Evolutionary conservation across 2,888 invertebrate genomes (phyloP).

Genomic region (Idaea biselata): DNA sequence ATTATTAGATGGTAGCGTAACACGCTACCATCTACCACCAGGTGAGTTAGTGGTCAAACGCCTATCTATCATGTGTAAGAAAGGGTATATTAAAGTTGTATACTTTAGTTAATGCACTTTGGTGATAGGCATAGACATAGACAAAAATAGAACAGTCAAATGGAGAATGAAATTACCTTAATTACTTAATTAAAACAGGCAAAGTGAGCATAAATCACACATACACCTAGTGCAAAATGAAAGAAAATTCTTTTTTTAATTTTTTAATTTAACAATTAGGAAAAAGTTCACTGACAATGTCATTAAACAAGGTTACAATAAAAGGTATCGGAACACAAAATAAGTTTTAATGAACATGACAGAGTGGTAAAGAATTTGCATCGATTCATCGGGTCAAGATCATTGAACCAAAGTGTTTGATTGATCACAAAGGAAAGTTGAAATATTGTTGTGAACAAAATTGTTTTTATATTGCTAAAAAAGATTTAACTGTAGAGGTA

Average conservation of each 20-base stretch:
- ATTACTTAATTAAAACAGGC: no score
- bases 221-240: background rate
- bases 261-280: conserved; percentile 27
- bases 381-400: conserved; percentile 43
- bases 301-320: conserved; percentile 29
- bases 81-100: no score
- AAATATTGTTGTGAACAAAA: conserved; percentile 4
- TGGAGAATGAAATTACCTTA: no score
- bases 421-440: conserved; percentile 57
- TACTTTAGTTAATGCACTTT: no score
- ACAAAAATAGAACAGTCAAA: no score
- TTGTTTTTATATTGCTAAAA: background rate
- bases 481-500: conserved; percentile 20
- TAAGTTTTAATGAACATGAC: conserved; percentile 45
- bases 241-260: conserved; percentile 21
- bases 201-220: no score
- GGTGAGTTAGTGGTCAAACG: no score
- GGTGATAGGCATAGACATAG: no score
- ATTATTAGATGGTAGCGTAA: no score
- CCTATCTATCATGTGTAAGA: no score
- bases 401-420: conserved; percentile 54
- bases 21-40: no score
- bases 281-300: conserved; percentile 31
- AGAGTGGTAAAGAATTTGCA: conserved; percentile 43
- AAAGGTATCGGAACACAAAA: conserved; percentile 34